Conservation (phyloP, 2,888 invertebrate genomes). For the Anodontia alba region DNA sequence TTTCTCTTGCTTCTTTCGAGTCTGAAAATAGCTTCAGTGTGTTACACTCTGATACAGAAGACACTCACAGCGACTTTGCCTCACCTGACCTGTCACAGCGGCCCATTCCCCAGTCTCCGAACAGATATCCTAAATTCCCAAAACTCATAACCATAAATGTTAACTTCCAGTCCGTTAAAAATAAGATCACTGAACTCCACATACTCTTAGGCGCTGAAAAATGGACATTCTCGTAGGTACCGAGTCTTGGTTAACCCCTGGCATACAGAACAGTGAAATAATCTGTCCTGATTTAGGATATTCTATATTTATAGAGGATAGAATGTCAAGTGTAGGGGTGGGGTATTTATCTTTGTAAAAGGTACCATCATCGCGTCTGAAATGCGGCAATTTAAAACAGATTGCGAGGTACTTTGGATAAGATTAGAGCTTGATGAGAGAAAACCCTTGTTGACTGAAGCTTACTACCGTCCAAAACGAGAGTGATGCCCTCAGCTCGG, state of each 20-base stretch:
- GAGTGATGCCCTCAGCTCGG: conserved; percentile 3
- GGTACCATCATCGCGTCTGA: not conserved
- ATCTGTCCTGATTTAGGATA: not conserved
- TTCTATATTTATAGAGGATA: conserved; percentile 5
- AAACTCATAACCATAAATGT: not conserved
- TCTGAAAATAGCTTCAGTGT: not conserved
- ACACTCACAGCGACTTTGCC: not conserved
- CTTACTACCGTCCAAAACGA: conserved; percentile 30
- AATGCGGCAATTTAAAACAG: no score
- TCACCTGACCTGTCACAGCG: not conserved
- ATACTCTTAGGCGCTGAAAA: not conserved
- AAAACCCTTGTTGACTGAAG: conserved; percentile 21
- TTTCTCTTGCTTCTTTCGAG: not conserved
- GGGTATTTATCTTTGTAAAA: conserved; percentile 6
- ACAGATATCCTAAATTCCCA: not conserved
- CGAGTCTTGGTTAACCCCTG: conserved; percentile 8
- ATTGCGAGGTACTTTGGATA: conserved; percentile 32
- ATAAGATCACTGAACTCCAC: not conserved
- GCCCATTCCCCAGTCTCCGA: not conserved
- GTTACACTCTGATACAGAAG: not conserved
- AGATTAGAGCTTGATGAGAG: conserved; percentile 19
- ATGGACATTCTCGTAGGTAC: conserved; percentile 1
- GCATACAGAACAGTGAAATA: not conserved
- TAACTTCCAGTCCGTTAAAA: not conserved
- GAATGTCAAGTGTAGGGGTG: not conserved